Conservation (phyloP, 2,888 invertebrate species). For the Eueremaeus valkanovi region DNA sequence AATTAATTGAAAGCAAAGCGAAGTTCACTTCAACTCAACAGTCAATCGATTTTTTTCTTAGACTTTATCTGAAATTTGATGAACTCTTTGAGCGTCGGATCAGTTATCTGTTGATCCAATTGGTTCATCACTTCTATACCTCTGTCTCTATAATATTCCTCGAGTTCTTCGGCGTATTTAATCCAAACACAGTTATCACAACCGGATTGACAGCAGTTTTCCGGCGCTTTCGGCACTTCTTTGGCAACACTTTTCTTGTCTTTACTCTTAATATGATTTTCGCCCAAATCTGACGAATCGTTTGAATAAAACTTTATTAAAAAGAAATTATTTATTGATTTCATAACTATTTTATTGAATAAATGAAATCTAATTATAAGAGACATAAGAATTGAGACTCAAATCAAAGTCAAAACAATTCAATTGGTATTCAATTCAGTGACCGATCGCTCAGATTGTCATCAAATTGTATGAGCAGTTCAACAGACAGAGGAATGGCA, state of each 20-base stretch:
- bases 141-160: conserved; percentile 48
- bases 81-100: conserved; percentile 51
- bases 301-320: not conserved
- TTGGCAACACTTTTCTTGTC: not conserved
- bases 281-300: not conserved
- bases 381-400: too few species aligned
- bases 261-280: not conserved
- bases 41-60: too few species aligned
- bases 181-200: conserved; percentile 54
- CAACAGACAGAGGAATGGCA: too few species aligned
- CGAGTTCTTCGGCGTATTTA: conserved; percentile 52
- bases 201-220: conserved; percentile 52
- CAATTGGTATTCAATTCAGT: too few species aligned
- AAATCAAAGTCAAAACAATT: too few species aligned
- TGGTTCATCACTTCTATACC: conserved; percentile 48
- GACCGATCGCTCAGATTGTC: too few species aligned
- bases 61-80: too few species aligned
- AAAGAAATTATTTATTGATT: not conserved
- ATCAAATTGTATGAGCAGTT: too few species aligned
- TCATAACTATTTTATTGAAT: not conserved
- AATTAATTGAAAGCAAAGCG: too few species aligned
- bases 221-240: conserved; percentile 45
- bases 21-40: too few species aligned
- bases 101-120: conserved; percentile 49
- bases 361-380: too few species aligned